Evolutionary conservation across 1,140 invertebrate species (phyloP).

Genomic region (Drosophila albomicans): DNA sequence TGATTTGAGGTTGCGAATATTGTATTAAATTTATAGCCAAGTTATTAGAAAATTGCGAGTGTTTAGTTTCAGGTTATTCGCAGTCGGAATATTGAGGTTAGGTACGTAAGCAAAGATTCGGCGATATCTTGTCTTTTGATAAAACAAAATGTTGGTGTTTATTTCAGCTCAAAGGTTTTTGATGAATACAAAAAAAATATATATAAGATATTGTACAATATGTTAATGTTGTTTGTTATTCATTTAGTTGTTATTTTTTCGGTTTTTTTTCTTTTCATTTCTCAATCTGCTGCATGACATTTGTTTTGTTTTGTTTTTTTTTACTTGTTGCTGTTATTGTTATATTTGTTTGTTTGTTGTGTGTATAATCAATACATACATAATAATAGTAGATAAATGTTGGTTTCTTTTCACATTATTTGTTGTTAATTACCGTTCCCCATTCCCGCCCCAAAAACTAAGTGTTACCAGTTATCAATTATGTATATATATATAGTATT

Average conservation of each 20-base stretch:
- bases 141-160: slow-evolving; percentile 73
- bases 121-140: slow-evolving; percentile 46
- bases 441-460: slow-evolving; percentile 20
- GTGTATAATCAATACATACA: slow-evolving; percentile 57
- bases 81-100: no score
- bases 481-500: slow-evolving; percentile 28
- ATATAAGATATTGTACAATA: slow-evolving; percentile 71
- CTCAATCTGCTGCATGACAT: slow-evolving; percentile 52
- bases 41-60: no score
- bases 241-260: slow-evolving; percentile 8
- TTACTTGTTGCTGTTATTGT: slow-evolving; percentile 8
- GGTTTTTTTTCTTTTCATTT: slow-evolving; percentile 5
- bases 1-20: background rate
- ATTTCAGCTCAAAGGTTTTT: slow-evolving; percentile 68
- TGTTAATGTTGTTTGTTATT: slow-evolving; percentile 52
- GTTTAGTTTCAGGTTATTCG: no score
- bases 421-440: slow-evolving; percentile 17
- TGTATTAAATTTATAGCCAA: background rate
- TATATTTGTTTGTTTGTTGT: slow-evolving; percentile 35
- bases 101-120: background rate
- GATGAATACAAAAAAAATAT: slow-evolving; percentile 63
- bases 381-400: slow-evolving; percentile 71
- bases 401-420: slow-evolving; percentile 39
- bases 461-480: slow-evolving; percentile 34
- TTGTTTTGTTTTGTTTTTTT: background rate